Evolutionary conservation across 1,140 invertebrate species (phyloP).

Genomic region (Ooceraea biroi): DNA sequence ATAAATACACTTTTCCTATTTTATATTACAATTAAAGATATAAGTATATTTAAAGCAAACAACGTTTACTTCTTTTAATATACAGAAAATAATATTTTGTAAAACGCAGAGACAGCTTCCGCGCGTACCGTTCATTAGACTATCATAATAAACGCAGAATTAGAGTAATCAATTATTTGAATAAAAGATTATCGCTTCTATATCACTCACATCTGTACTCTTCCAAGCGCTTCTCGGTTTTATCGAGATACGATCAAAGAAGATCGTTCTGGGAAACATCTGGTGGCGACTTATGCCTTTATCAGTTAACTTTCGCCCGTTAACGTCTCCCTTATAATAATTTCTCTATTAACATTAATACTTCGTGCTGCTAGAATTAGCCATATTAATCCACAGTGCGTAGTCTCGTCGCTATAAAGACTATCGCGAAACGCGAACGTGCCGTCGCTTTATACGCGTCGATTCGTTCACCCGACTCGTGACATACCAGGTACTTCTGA

Average conservation of each 20-base stretch:
- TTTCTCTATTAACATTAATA: constrained; percentile 78
- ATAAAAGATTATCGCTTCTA: constrained; percentile 36
- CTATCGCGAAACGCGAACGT: constrained; percentile 65
- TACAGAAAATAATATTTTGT: not conserved
- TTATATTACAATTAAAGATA: not conserved
- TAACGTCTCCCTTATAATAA: constrained; percentile 69
- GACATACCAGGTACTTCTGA: constrained; percentile 48
- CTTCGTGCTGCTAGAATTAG: constrained; percentile 76
- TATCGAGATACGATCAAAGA: constrained; percentile 54
- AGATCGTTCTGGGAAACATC: constrained; percentile 69
- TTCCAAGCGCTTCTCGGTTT: constrained; percentile 6
- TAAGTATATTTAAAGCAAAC: not conserved
- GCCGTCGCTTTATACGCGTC: constrained; percentile 32
- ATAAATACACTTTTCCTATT: not conserved
- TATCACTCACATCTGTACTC: constrained; percentile 32
- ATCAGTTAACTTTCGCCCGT: constrained; percentile 66
- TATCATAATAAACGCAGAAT: not conserved
- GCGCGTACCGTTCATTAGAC: not conserved
- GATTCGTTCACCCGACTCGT: constrained; percentile 58
- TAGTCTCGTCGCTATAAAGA: constrained; percentile 70
- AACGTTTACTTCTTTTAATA: not conserved
- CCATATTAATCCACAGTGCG: constrained; percentile 73
- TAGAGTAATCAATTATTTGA: constrained; percentile 34
- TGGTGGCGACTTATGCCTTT: constrained; percentile 65
- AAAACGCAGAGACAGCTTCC: not conserved